Evolutionary conservation across 2,888 invertebrate species (phyloP).

Genomic region (Tetropium fuscum): DNA sequence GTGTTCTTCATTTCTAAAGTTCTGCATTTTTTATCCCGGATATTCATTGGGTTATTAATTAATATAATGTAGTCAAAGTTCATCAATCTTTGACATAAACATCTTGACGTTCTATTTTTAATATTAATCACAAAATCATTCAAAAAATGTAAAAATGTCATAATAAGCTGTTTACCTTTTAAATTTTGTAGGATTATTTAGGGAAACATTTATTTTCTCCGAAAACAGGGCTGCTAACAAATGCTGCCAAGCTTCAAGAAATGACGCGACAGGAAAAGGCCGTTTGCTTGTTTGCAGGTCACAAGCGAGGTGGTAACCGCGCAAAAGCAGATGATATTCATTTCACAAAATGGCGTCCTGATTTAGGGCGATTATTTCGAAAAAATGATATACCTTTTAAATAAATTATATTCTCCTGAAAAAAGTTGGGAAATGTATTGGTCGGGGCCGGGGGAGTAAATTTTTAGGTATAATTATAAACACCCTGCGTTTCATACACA

Average conservation of each 20-base stretch:
- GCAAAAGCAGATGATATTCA: slow-evolving; percentile 16
- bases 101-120: slow-evolving; percentile 6
- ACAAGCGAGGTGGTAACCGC: slow-evolving; percentile 4
- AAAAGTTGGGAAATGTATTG: not conserved
- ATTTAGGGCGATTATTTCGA: not conserved
- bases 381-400: not conserved
- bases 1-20: not conserved
- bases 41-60: slow-evolving; percentile 16
- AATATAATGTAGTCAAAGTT: slow-evolving; percentile 8
- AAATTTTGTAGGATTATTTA: slow-evolving; percentile 60
- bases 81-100: slow-evolving; percentile 11
- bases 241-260: slow-evolving; percentile 65
- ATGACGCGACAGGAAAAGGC: slow-evolving; percentile 49
- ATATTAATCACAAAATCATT: not conserved
- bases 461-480: not conserved
- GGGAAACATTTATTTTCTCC: slow-evolving; percentile 65
- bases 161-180: slow-evolving; percentile 58
- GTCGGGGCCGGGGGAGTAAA: not conserved
- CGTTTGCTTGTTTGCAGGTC: slow-evolving; percentile 6
- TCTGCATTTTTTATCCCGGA: slow-evolving; percentile 1
- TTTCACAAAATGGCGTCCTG: slow-evolving; percentile 20
- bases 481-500: slow-evolving; percentile 11
- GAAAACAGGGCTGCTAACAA: slow-evolving; percentile 67
- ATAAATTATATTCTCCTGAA: not conserved
- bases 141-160: slow-evolving; percentile 14